These are phyloP conservation scores for Lapara coniferarum DNA, from an alignment of 2,888 invertebrate genomes.

Conservation along the genomic window DNA sequence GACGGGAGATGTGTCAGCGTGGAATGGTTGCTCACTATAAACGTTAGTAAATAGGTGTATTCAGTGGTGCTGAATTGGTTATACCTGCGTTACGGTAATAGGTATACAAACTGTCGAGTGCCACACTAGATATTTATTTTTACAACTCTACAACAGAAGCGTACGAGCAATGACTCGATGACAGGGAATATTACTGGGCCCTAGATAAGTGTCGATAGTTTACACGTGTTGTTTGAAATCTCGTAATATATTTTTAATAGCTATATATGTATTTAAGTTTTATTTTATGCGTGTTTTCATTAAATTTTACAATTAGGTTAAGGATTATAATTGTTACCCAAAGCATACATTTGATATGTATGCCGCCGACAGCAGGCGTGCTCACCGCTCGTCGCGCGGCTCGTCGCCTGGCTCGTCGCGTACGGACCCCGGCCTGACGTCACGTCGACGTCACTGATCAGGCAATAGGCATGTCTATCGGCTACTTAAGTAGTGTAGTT, in stretches of 20 bases:
- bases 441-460: conserved; percentile 28
- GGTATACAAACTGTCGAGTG: conserved; percentile 65
- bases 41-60: conserved; percentile 68
- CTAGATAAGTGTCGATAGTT: conserved; percentile 67
- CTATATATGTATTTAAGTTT: conserved; percentile 65
- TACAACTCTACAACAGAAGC: conserved; percentile 53
- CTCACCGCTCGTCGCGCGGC: conserved; percentile 35
- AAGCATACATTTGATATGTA: conserved; percentile 58
- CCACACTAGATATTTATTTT: conserved; percentile 77
- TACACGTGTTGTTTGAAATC: conserved; percentile 82
- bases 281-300: conserved; percentile 75
- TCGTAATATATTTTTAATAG: conserved; percentile 79
- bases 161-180: conserved; percentile 52
- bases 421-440: conserved; percentile 33
- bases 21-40: conserved; percentile 81
- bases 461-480: conserved; percentile 30
- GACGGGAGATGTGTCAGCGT: conserved; percentile 60
- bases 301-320: conserved; percentile 77
- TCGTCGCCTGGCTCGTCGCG: too few relatives aligned
- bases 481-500: conserved; percentile 29
- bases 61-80: conserved; percentile 70
- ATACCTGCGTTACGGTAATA: conserved; percentile 42
- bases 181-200: conserved; percentile 76
- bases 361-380: conserved; percentile 51
- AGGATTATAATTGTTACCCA: conserved; percentile 78